Evolutionary conservation across 1,140 invertebrate genomes (phyloP), one percentile per base, ranked within the genome.

Genomic region (Drosophila micromelanica): DNA sequence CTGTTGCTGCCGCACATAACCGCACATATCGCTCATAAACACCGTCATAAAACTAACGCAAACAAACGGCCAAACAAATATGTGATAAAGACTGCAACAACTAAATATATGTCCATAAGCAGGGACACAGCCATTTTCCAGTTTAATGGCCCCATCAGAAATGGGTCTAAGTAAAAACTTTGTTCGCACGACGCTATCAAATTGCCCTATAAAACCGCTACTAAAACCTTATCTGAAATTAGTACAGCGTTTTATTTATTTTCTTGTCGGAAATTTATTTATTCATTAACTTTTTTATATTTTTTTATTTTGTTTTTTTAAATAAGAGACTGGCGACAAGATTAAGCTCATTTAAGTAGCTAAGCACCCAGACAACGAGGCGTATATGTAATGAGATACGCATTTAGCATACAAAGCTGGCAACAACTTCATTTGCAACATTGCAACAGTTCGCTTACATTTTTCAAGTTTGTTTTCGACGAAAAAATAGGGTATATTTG

Each of bases 11-110:
- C 64, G 65, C 64, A 45, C 64, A 80, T 86, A 86, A 80, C 81
- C 81, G 77, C 81, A 86, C 65, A 87, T 81, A 86, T 87, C 72
- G 82, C 76, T 82, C 82, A 86, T 86, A 86, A 86, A 81, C 82
- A 77, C 71, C 49, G 78, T 67, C 82, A 86, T 86, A 87, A 86
- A 86, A 86, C 71, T 73, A 76, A 86, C 60, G 59, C 81, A 70
- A 71, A 70, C 82, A 81, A 86, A 78, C 82, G 72, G 9, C 60
- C 61, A 78, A 86, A 78, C 78, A 86, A 86, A 87, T 87, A 86
- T 86, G 78, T 71, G 82, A 86, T 87, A 86, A 87, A 87, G 64
- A 70, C 59, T 55, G 61, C 56, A 63, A 62, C 80, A 71, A 65
- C 61, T 46, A 77, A 73, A 71, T 62, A 37, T 23, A 27, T 38